Evolutionary conservation across 92 coral and sea anemone genomes (phyloP), one percentile per base, ranked within the genome.

Genomic region (Porites cylindrica): DNA sequence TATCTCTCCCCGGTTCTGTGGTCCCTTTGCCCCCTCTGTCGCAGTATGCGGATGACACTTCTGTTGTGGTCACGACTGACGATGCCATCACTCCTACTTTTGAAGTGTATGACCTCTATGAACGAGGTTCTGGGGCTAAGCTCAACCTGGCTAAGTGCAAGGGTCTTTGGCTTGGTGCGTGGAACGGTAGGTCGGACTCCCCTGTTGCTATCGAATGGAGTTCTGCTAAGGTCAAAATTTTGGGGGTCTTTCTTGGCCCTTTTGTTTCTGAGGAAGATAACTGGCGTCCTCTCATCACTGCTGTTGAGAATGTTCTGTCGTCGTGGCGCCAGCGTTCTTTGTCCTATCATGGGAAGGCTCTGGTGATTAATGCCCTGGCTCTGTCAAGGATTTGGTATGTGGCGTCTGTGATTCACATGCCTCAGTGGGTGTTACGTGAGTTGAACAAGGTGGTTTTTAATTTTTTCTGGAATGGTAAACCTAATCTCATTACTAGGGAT

Each of bases 221-320:
- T 12, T 51, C 63, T 2, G 64, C 2, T 1, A 52, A n/a, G 8
- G n/a, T 75, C 3, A 75, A 73, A 11, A 6, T n/a, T 17, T 38
- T 73, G 59, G 77, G 77, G 20, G 56, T 73, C 18, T 70, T 70
- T 70, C 10, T 24, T 70, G 75, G 75, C 18, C 17, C 17, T 0
- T 17, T 16, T 7, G 24, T 0, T 0, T 1, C 51, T 7, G 61
- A 47, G 9, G 77, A 73, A 26, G 58, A 14, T 14, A 82, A 89
- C 70, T 92, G 93, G 95, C 80, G 19, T 20, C 82, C 90, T 3
- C 86, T 54, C 17, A 19, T 91, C 9, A 59, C 75, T 26, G 79
- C 76, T 1, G 74, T 74, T 9, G 67, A 52, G 5, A 80, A 72
- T 1, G 51, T 59, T 1, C 78, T 85, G 0, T 14, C 50, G 1